Percentiles rank a stretch among this genome's conserved stretches.
These are phyloP conservation scores for Microctonus hyperodae DNA, from an alignment of 2,888 invertebrate species.

Conservation along the genomic window DNA sequence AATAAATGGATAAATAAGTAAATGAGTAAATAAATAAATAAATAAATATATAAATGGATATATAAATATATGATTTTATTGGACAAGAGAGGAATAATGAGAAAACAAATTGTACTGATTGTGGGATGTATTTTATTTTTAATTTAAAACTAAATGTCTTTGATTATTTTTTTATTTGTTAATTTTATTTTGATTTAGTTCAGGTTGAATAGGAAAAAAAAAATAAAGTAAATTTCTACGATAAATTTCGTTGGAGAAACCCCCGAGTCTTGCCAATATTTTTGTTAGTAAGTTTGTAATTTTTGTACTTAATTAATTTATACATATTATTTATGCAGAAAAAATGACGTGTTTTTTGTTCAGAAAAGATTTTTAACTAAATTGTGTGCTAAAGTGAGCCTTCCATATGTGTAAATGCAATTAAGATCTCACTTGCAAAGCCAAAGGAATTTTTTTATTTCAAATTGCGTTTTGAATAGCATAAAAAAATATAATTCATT, in stretches of 20 bases:
- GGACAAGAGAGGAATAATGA: neutral
- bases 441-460: slow-evolving; percentile 33
- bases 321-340: slow-evolving; percentile 58
- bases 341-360: slow-evolving; percentile 20
- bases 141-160: neutral
- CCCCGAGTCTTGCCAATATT: slow-evolving; percentile 62
- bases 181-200: slow-evolving; percentile 24
- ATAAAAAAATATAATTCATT: neutral
- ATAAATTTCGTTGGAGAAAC: slow-evolving; percentile 41
- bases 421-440: slow-evolving; percentile 47
- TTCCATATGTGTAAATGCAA: slow-evolving; percentile 51
- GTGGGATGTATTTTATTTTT: neutral
- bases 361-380: slow-evolving; percentile 46
- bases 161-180: slow-evolving; percentile 28
- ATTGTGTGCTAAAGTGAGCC: slow-evolving; percentile 50
- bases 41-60: neutral
- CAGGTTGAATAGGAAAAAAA: slow-evolving; percentile 5
- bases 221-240: slow-evolving; percentile 24
- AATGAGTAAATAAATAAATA: neutral
- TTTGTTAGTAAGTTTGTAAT: slow-evolving; percentile 63
- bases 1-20: slow-evolving; percentile 1
- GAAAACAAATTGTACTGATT: neutral
- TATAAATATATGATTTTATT: slow-evolving; percentile 30
- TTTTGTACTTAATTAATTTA: slow-evolving; percentile 64
- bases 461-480: neutral